Percentiles rank a stretch among this genome's conserved stretches.
phyloP scores from a whole-genome alignment of 2,113 vertebrate species.

The Plecotus auritus region DNA sequence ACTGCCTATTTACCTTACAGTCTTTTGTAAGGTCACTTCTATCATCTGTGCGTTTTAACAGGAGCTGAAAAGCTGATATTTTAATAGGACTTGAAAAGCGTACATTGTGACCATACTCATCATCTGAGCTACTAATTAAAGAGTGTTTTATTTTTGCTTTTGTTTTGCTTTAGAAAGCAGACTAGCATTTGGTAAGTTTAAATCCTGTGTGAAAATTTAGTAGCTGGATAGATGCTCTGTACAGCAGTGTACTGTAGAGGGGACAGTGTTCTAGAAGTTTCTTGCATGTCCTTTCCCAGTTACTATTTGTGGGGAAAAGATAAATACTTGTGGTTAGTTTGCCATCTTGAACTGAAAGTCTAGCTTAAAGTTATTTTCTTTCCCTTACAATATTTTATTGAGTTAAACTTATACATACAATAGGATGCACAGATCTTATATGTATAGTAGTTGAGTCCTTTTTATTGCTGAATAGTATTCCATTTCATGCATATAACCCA shows the following conservation, averaged over 20 bases:
- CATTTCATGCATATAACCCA: background rate
- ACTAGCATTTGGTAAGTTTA: background rate
- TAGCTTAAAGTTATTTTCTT: background rate
- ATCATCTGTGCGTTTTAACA: background rate
- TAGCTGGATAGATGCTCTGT: background rate
- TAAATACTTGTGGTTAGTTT: background rate
- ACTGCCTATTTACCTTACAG: background rate
- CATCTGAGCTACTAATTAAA: background rate
- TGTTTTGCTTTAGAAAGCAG: slow-evolving; percentile 32
- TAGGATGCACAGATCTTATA: background rate
- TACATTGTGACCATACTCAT: background rate
- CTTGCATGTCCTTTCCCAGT: background rate
- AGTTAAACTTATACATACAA: background rate
- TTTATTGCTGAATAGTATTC: background rate
- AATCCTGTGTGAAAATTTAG: background rate
- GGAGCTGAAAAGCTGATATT: background rate
- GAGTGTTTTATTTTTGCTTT: background rate
- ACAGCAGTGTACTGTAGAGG: background rate
- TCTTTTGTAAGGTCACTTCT: background rate
- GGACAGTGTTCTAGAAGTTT: background rate
- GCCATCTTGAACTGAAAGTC: background rate
- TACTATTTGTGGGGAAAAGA: background rate
- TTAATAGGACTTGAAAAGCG: background rate
- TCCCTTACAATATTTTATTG: background rate
- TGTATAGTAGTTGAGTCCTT: background rate